Evolutionary conservation across 2,888 invertebrate species (phyloP).

Genomic region (Caenorhabditis imperialis): DNA sequence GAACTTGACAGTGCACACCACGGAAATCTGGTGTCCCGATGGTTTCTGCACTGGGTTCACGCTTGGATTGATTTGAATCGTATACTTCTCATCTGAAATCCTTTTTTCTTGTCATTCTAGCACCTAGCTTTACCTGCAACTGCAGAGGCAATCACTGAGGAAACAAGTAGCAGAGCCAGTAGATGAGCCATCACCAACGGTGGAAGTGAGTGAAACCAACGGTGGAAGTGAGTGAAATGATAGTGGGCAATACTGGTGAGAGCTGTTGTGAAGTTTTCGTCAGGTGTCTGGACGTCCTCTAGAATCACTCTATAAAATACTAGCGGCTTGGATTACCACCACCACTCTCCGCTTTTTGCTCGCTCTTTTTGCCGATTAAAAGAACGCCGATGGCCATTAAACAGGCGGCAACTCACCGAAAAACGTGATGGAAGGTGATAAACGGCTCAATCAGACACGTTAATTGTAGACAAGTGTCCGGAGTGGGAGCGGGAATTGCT

Average conservation of each 20-base stretch:
- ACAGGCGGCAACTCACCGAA: slow-evolving; percentile 42
- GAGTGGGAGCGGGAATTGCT: background rate
- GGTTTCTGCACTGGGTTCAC: slow-evolving; percentile 60
- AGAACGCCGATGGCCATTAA: slow-evolving; percentile 51
- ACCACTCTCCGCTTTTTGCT: slow-evolving; percentile 26
- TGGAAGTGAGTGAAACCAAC: slow-evolving; percentile 6
- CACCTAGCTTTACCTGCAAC: background rate
- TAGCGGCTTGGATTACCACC: slow-evolving; percentile 44
- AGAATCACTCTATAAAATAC: slow-evolving; percentile 42
- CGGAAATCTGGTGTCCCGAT: slow-evolving; percentile 57
- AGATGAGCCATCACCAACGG: slow-evolving; percentile 18
- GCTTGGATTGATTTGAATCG: slow-evolving; percentile 53
- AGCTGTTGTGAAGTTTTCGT: slow-evolving; percentile 40
- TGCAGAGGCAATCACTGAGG: background rate
- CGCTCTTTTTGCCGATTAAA: slow-evolving; percentile 48
- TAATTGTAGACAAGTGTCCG: slow-evolving; percentile 19
- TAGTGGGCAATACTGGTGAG: slow-evolving; percentile 15
- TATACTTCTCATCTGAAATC: slow-evolving; percentile 25
- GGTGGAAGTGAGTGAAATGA: slow-evolving; percentile 20
- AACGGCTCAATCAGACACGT: slow-evolving; percentile 22
- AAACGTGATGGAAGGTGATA: slow-evolving; percentile 39
- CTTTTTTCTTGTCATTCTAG: background rate
- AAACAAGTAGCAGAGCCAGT: background rate
- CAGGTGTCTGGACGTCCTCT: slow-evolving; percentile 42
- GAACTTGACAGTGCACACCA: slow-evolving; percentile 55